Base-by-base conservation (phyloP, 2,797 vertebrate species). In the Fundulus diaphanus region DNA sequence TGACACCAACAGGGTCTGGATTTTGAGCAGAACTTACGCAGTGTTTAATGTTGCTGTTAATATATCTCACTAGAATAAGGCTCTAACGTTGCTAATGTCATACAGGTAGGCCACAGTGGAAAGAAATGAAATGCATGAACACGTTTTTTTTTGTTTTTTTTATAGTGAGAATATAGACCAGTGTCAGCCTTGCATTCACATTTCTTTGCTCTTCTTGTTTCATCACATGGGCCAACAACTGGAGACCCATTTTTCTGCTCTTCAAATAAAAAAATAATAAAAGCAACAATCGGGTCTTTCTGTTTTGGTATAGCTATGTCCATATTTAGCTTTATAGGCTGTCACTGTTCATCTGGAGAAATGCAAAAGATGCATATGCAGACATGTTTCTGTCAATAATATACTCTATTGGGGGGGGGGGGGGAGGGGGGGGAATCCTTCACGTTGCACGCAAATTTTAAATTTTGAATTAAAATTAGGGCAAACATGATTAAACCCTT, bases 251-350 rank as follows among this genome's bases (percentile, higher is more conserved):
- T 88, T 88, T 84, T 88, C 90, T 91, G 90, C 91, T 82, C 63
- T 88, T 84, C 52, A 85, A 85, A 56, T 67, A 67, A 35, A 40
- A 66, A 31, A 51, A 70, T 5, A 61, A 18, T 2, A 33, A 59
- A 61, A 74, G 65, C 73, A 90, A 89, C 81, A 88, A 90, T 89
- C 90, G 85, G 83, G 90, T 88, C 87, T 90, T 88, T 86, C 80
- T 90, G 90, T 92, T 94, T 94, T 93, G 93, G 91, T 93, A 83
- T 94, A 90, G 88, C 90, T 91, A 96, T 92, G 93, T 96, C 94
- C 93, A 89, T 94, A 94, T 83, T 80, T 88, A 96, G 95, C 93
- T 93, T 95, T 83, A 83, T 80, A 90, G 90, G 88, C 91, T 88
- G 92, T 87, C 63, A 93, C 92, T 92, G 87, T 88, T 86, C 54